These are phyloP conservation scores for Motacilla tschutschensis DNA, from an alignment of 2,113 vertebrate species.

Conservation along the genomic window DNA sequence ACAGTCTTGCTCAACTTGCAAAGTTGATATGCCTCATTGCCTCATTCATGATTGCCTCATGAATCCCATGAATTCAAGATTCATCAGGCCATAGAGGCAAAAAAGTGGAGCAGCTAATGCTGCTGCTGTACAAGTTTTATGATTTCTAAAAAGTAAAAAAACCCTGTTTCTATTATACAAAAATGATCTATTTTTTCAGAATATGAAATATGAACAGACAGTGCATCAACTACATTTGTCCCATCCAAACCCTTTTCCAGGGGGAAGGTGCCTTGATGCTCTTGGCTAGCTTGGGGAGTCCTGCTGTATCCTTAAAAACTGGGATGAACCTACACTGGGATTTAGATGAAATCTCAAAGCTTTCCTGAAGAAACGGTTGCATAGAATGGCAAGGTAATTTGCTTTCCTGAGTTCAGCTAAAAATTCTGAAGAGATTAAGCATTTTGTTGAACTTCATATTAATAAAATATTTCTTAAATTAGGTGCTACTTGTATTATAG, in stretches of 20 bases:
- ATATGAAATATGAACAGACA: background rate
- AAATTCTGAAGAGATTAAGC: background rate
- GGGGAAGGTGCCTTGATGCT: background rate
- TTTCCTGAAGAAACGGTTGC: background rate
- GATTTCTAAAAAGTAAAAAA: background rate
- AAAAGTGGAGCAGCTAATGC: background rate
- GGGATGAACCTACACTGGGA: background rate
- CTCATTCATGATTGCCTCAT: no score
- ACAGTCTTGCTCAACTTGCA: background rate
- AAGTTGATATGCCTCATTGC: background rate
- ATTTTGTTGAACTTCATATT: background rate
- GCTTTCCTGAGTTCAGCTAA: background rate
- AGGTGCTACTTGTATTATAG: background rate
- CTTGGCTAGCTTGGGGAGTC: background rate
- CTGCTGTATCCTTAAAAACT: background rate
- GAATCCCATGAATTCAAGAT: background rate
- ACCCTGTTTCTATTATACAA: background rate
- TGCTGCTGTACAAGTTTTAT: background rate
- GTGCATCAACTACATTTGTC: background rate
- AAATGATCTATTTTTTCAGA: background rate
- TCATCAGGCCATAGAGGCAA: background rate
- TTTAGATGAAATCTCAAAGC: background rate
- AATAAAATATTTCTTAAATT: background rate
- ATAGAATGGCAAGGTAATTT: background rate
- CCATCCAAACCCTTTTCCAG: background rate